phyloP scores from a whole-genome alignment of 92 coral and sea anemone genomes.

The Palythoa grandis region DNA sequence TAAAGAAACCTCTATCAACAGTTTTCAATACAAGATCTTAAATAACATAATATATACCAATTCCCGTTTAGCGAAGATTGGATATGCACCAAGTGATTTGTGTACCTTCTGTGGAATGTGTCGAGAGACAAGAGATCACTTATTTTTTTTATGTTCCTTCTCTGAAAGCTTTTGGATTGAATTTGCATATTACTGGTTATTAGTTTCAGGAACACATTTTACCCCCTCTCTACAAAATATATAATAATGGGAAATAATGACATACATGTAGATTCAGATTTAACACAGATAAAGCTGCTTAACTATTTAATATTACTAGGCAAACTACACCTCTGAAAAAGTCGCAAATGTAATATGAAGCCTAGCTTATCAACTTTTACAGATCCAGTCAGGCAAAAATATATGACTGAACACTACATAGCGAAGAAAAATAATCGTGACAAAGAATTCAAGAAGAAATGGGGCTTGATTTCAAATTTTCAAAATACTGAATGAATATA shows the following conservation, averaged over 20 bases:
- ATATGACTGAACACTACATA: constrained; percentile 22
- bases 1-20: constrained; percentile 32
- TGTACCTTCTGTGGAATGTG: constrained; percentile 36
- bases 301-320: constrained; percentile 39
- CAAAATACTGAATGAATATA: no score
- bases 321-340: constrained; percentile 10
- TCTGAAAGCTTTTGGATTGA: constrained; percentile 21
- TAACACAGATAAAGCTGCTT: constrained; percentile 22
- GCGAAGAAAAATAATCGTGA: constrained; percentile 20
- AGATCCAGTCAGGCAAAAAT: constrained; percentile 17
- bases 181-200: constrained; percentile 44
- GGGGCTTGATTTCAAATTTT: no score
- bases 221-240: constrained; percentile 29
- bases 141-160: constrained; percentile 16
- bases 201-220: constrained; percentile 28
- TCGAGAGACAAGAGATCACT: constrained; percentile 12
- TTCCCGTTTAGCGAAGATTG: constrained; percentile 4
- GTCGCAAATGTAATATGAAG: constrained; percentile 24
- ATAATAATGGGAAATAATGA: constrained; percentile 25
- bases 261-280: constrained; percentile 3
- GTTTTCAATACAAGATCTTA: constrained; percentile 41
- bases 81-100: constrained; percentile 30
- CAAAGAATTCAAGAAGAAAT: background rate
- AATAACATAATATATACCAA: constrained; percentile 44
- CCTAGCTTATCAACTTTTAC: constrained; percentile 10